A percentile compares a stretch with the other conserved stretches of the same genome.
These are phyloP conservation scores for Tachina lurida DNA, from an alignment of 2,888 invertebrate genomes.

Conservation along the genomic window DNA sequence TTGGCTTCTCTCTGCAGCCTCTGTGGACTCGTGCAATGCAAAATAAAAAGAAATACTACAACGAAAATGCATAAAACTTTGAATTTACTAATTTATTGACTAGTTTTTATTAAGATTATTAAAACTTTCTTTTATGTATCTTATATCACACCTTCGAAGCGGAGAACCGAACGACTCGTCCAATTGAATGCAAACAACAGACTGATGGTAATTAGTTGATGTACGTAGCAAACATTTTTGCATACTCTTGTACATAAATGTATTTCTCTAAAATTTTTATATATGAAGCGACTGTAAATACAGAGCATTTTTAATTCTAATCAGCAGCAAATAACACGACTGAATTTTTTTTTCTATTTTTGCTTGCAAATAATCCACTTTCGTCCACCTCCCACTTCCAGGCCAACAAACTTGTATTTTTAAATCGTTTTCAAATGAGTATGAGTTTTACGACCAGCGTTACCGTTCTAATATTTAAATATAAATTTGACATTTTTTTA, in stretches of 20 bases:
- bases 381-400: neutral
- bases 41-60: constrained; percentile 40
- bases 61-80: neutral
- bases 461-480: neutral
- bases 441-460: neutral
- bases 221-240: constrained; percentile 5
- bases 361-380: constrained; percentile 2
- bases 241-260: too few species aligned
- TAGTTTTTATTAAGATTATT: neutral
- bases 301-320: constrained; percentile 14
- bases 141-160: constrained; percentile 35
- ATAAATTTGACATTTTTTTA: too few species aligned
- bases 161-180: constrained; percentile 48
- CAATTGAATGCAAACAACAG: constrained; percentile 59
- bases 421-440: constrained; percentile 6
- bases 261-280: constrained; percentile 5
- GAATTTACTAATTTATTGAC: neutral
- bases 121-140: neutral
- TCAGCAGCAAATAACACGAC: constrained; percentile 27
- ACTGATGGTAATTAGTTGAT: constrained; percentile 29
- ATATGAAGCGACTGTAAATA: neutral
- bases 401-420: neutral
- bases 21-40: constrained; percentile 1
- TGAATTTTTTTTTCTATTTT: constrained; percentile 4
- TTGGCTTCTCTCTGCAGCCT: constrained; percentile 20